Percentiles rank a stretch among this genome's conserved stretches.
Conservation (phyloP, 2,113 vertebrate species). For the Rhegmatorhina hoffmannsi region DNA sequence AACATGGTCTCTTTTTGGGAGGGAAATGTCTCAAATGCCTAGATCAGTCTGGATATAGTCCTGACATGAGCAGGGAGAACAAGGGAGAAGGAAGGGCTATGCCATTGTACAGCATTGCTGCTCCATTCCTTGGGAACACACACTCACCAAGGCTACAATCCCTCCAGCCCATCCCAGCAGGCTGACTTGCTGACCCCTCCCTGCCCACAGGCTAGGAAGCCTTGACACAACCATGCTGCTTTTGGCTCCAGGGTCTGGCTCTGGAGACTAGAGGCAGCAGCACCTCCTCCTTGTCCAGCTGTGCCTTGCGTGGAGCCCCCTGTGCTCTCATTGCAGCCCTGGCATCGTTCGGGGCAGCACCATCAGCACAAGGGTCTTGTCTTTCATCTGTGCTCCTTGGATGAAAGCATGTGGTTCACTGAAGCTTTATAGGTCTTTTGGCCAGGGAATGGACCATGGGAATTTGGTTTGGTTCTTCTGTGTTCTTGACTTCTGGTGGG, state of each 20-base stretch:
- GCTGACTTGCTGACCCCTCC: not conserved
- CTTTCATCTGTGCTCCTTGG: not conserved
- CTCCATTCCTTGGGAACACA: not conserved
- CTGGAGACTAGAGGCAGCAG: no score
- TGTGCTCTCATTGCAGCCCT: no score
- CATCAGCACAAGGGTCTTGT: not conserved
- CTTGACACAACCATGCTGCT: not conserved
- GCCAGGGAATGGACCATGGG: not conserved
- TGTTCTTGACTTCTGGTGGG: not conserved
- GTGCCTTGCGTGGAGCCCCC: not conserved
- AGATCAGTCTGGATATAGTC: not conserved
- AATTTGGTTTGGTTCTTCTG: not conserved
- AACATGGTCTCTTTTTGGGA: not conserved
- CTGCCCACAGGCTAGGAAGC: not conserved
- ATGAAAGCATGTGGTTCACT: not conserved
- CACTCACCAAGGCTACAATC: accelerated
- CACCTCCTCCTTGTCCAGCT: not conserved
- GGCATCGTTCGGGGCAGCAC: not conserved
- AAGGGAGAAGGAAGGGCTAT: not conserved
- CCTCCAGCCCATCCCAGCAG: not conserved
- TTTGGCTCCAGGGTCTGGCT: not conserved
- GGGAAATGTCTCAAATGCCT: not conserved
- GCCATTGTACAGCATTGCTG: not conserved
- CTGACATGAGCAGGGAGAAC: not conserved
- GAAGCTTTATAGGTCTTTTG: not conserved